A percentile compares a stretch with the other conserved stretches of the same genome.
Evolutionary conservation across 2,888 invertebrate genomes (phyloP).

Genomic region (Melanostoma scalare): DNA sequence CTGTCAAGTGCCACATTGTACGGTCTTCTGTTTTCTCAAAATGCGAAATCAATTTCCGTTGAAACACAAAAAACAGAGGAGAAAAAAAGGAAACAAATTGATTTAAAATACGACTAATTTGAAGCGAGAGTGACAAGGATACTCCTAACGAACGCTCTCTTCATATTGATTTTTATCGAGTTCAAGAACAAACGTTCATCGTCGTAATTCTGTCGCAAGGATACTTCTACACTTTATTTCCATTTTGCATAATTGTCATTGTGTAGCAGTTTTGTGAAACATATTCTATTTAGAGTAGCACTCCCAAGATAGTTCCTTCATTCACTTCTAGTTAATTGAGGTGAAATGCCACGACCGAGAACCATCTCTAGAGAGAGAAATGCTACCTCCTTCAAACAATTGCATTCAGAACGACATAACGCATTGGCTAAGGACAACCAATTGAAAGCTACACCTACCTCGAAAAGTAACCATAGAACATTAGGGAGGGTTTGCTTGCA

Average conservation of each 20-base stretch:
- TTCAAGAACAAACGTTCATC: constrained; percentile 46
- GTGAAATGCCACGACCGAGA: constrained; percentile 37
- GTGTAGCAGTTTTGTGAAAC: constrained; percentile 32
- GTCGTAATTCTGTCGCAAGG: constrained; percentile 45
- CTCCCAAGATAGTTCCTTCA: constrained; percentile 36
- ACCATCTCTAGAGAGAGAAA: constrained; percentile 18
- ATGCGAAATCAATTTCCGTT: not conserved
- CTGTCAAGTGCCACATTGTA: constrained; percentile 31
- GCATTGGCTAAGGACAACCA: constrained; percentile 2
- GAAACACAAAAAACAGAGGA: constrained; percentile 5
- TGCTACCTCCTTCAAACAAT: constrained; percentile 13
- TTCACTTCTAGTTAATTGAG: constrained; percentile 59
- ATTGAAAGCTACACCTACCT: constrained; percentile 11
- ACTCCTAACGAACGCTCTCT: not conserved
- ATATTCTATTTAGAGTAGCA: constrained; percentile 17
- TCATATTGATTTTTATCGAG: constrained; percentile 54
- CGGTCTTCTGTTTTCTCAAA: not conserved
- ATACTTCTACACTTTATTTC: constrained; percentile 3
- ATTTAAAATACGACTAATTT: too few species aligned
- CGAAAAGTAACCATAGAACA: constrained; percentile 6
- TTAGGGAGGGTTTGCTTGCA: not conserved
- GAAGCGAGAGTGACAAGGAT: constrained; percentile 32
- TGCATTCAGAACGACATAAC: constrained; percentile 21
- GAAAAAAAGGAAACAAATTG: constrained; percentile 21
- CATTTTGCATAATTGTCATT: constrained; percentile 27